Evolutionary conservation across 1,140 invertebrate genomes (phyloP), one percentile per base, ranked within the genome.

Genomic region (Drosophila simulans): DNA sequence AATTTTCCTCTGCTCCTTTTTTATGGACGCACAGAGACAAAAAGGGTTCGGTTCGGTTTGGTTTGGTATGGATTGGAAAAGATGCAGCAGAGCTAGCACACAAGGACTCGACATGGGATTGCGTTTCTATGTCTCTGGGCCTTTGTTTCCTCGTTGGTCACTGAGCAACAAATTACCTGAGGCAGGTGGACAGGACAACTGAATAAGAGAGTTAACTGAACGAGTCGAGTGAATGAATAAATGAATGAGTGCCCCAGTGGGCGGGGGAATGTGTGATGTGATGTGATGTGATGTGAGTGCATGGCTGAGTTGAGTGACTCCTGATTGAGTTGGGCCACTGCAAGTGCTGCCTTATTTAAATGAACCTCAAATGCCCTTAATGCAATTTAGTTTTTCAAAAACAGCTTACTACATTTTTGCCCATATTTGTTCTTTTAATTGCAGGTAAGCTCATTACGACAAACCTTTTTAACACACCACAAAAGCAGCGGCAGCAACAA

Each of bases 391-490:
- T 55, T 66, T 55, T 37, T 11, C 12, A 52, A 51, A 31, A 79
- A 69, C 52, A 66, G 63, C 78, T 58, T 42, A 78, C 76, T 82
- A 75, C 40, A 63, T 77, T 65, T 59, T 63, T 22, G 34, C 45
- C 34, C 52, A 10, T 70, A 72, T 88, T 88, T 77, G 57, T 81
- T 90, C 62, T 84, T 91, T 59, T 91, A 83, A 89, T 91, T 91
- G 62, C 88, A 91, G 88, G 88, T 91, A 91, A 91, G 88, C 83
- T 81, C 65, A 77, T 84, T 80, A 89, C 69, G 75, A 48, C 65
- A 70, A 58, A 84, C 58, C 59, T 72, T 66, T 75, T 57, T 64
- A 66, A 53, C 71, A 57, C 37, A 55, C 46, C 59, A 46, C 52
- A 65, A 66, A 39, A 71, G 31, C 51, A 49, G 48, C 56, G 58